Base-by-base conservation (phyloP, 2,797 vertebrate genomes). In the Alectoris magna region DNA sequence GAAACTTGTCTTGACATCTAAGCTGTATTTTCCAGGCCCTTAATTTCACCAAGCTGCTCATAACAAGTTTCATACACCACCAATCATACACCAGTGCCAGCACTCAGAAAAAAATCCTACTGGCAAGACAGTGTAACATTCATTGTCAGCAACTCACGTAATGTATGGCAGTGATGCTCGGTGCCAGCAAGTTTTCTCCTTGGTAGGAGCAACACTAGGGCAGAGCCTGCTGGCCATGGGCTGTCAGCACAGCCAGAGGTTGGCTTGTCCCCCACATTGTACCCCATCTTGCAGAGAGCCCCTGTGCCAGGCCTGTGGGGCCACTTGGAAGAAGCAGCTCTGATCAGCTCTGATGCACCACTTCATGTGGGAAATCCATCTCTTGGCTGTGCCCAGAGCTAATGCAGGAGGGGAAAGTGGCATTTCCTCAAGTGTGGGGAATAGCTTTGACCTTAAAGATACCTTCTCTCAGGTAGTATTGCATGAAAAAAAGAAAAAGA, bases 51-150 rank as follows among this genome's bases (percentile, higher is more conserved):
- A 31, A 2, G 66, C 36, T 36, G 46, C 34, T 18, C 3, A 0
- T 41, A 53, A 41, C 4, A 8, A 17, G 34, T 46, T 72, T 41
- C 23, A 4, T 31, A 41, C 29, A 7, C 10, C 34, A 22, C 2
- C 0, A 14, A 14, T 66, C 51, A 18, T 29, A 53, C 27, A 31
- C 27, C 51, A 31, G 15, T 39, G 73, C 44, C 49, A 34, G 1
- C 11, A 6, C 43, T 19, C 49, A 22, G 21, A 56, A 27, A 2
- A 2, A 3, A 16, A 69, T 46, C 56, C 70, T 5, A 6, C 17
- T 10, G 4, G 1, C 53, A 7, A 73, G 56, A 21, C 7, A 11
- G 41, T 0, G 21, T n/a, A 64, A 48, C 34, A 21, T n/a, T 18
- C 8, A 9, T 64, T 51, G 6, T 26, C 51, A 7, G 69, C 38